Conservation (phyloP, 2,113 vertebrate species). For the Serilophus lunatus region DNA sequence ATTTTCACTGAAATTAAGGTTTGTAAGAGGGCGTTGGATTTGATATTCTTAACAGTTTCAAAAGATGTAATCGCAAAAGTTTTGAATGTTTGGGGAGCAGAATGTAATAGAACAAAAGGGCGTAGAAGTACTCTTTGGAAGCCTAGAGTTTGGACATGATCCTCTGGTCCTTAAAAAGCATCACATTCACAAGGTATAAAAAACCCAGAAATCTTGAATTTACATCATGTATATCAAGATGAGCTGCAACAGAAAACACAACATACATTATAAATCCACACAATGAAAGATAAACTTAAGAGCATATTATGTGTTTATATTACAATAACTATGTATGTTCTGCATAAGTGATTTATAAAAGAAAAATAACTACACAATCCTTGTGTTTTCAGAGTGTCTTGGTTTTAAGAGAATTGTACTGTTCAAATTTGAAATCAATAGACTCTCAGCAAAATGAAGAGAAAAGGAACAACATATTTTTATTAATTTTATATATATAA, state of each 20-base stretch:
- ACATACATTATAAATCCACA: background rate
- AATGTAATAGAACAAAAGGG: background rate
- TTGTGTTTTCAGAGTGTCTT: background rate
- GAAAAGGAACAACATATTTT: too few species aligned
- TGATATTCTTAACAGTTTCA: background rate
- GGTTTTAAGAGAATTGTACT: too few species aligned
- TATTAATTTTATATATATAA: too few species aligned
- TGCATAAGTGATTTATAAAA: background rate
- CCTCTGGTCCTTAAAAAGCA: background rate
- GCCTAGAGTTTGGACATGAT: fast-evolving
- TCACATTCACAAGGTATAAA: background rate
- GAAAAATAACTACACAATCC: background rate
- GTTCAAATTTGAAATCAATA: too few species aligned
- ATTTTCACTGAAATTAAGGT: too few species aligned
- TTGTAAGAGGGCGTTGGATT: background rate
- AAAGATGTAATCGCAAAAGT: background rate
- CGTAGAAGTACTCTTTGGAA: background rate
- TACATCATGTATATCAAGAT: background rate
- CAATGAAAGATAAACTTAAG: background rate
- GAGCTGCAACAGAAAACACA: background rate
- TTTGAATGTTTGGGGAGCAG: background rate
- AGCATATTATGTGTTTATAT: too few species aligned
- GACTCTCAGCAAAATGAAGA: too few species aligned
- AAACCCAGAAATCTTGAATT: background rate
- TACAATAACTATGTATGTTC: background rate